Base-by-base conservation (phyloP, 2,113 vertebrate genomes). In the Eubucco bourcierii region DNA sequence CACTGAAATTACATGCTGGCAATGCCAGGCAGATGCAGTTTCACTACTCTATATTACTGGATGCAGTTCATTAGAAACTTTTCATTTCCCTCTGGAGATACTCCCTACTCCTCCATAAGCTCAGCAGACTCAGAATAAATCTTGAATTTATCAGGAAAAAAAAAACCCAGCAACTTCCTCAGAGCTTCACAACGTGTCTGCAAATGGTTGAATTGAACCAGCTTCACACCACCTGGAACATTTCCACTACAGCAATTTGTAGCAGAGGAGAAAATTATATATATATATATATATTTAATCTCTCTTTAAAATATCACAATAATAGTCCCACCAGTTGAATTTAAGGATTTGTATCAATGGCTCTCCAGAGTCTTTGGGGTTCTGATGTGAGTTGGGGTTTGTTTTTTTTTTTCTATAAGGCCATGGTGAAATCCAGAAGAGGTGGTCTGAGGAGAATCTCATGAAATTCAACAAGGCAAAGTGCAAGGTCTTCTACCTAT, bases 141-240 rank as follows among this genome's bases (percentile, higher is more conserved):
- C 47, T 91, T 85, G 68, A 90, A 68, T 93, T 94, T 93, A 89
- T 85, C 89, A 83, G 60, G 20, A 64, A 89, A 91, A 84, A 44
- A 94, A 80, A 87, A 33, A 13, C 41, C 44, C 44, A 86, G 72
- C 53, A 74, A 74, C 82, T 90, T 95, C 84, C 75, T 85, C 72
- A 53, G 17, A 91, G 72, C 68, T 53, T 87, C 41, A 85, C 24
- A 84, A 73, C 73, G 74, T 89, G 33, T 92, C 72, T 89, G 87
- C 56, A 92, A 80, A 80, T 15, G 85, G 56, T 74, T 92, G 75
- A 90, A 79, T 15, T 71, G 68, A 92, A 93, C 52, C 89, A 93
- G 89, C 84, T 96, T 95, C 75, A 64, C 44, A 66, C 79, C 84
- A 93, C 89, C 89, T 96, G 90, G 78, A 93, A 85, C 65, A 34